phyloP scores from a whole-genome alignment of 2,888 invertebrate species.

The Patella caerulea region DNA sequence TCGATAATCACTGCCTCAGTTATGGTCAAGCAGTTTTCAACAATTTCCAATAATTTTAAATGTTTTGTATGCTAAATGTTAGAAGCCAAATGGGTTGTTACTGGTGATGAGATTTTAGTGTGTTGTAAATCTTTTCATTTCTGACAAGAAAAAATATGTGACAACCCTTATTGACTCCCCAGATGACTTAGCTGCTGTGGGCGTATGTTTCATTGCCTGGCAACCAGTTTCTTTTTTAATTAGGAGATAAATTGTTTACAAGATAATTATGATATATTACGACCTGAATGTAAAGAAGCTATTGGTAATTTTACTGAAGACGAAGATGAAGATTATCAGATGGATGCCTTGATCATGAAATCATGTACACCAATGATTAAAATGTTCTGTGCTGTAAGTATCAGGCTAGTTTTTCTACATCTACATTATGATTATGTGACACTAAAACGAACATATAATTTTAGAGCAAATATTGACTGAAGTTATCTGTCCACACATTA shows the following conservation, averaged over 20 bases:
- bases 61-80: background rate
- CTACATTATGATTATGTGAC: too few species aligned
- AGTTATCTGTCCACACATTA: background rate
- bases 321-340: constrained; percentile 87
- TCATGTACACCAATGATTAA: constrained; percentile 91
- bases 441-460: too few species aligned
- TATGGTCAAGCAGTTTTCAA: background rate
- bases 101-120: too few species aligned
- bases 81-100: too few species aligned
- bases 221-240: constrained; percentile 21
- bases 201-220: background rate
- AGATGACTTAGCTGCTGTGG: too few species aligned
- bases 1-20: too few species aligned
- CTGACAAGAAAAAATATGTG: too few species aligned
- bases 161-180: too few species aligned
- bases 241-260: constrained; percentile 93
- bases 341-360: constrained; percentile 88
- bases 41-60: background rate
- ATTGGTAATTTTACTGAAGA: constrained; percentile 89
- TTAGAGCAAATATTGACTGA: background rate
- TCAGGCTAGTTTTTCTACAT: background rate
- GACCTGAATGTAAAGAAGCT: constrained; percentile 79
- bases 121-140: too few species aligned
- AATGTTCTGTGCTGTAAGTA: constrained; percentile 83
- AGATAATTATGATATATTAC: constrained; percentile 74